Percentiles rank a stretch among this genome's conserved stretches.
phyloP scores from a whole-genome alignment of 2,113 vertebrate species.

The Ameiurus melas region DNA sequence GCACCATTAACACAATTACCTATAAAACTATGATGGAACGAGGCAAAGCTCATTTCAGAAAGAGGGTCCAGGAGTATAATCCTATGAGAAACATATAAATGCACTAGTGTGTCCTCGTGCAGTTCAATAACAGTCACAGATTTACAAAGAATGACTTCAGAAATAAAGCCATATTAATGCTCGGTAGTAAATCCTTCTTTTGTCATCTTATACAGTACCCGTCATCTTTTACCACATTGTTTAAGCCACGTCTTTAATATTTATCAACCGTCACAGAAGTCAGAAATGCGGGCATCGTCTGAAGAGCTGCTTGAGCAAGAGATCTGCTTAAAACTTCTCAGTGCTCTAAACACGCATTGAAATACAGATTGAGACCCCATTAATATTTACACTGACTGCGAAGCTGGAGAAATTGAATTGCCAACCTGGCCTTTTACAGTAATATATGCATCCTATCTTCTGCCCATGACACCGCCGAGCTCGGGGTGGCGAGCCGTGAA shows the following conservation, averaged over 20 bases:
- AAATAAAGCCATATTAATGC: neutral
- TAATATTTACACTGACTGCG: slow-evolving; percentile 69
- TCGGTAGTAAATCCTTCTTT: neutral
- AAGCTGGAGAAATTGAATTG: slow-evolving; percentile 65
- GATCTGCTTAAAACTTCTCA: slow-evolving; percentile 48
- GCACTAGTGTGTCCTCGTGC: neutral
- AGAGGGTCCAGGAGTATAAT: slow-evolving; percentile 6
- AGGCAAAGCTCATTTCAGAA: slow-evolving; percentile 30
- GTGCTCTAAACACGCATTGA: slow-evolving; percentile 55
- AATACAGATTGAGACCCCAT: slow-evolving; percentile 67
- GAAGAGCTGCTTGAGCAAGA: neutral
- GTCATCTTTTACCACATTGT: neutral
- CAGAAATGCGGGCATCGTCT: neutral
- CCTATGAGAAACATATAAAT: slow-evolving; percentile 20
- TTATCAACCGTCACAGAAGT: neutral
- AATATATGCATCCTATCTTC: slow-evolving; percentile 66
- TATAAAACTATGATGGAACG: neutral
- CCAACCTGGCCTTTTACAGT: slow-evolving; percentile 61
- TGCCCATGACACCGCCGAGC: slow-evolving; percentile 61
- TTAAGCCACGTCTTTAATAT: neutral
- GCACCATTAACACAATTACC: slow-evolving; percentile 36
- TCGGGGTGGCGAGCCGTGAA: slow-evolving; percentile 64
- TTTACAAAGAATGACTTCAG: neutral
- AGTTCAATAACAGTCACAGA: neutral
- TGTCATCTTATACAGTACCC: neutral